These are phyloP conservation scores for Pegoplata infirma DNA, from an alignment of 2,888 invertebrate species.

Conservation along the genomic window DNA sequence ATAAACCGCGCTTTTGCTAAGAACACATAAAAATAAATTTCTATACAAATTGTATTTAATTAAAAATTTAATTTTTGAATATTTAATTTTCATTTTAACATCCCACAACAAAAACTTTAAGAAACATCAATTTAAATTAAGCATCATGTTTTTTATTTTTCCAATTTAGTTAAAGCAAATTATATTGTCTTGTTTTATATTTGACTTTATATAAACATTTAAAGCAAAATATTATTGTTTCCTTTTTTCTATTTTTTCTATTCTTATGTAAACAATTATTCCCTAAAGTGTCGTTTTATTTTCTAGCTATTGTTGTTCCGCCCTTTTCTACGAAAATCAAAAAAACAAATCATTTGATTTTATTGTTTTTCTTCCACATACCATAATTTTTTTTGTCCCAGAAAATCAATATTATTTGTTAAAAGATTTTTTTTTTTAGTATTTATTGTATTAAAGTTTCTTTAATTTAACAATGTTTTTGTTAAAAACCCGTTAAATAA, in stretches of 20 bases:
- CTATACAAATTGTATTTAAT: not conserved
- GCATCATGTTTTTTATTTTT: too few relatives aligned
- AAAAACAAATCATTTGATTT: slow-evolving; percentile 25
- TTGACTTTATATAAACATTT: too few relatives aligned
- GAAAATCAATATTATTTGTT: not conserved
- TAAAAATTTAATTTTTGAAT: not conserved
- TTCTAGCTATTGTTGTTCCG: not conserved
- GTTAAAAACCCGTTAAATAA: not conserved
- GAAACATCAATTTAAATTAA: too few relatives aligned
- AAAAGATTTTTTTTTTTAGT: not conserved
- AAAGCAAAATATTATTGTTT: too few relatives aligned
- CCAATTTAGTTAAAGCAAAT: too few relatives aligned
- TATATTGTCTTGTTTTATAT: too few relatives aligned
- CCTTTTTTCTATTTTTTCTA: not conserved
- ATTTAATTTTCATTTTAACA: too few relatives aligned
- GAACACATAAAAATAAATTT: not conserved
- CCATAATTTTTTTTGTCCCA: not conserved
- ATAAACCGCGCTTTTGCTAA: not conserved
- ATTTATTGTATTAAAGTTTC: not conserved
- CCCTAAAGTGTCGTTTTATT: slow-evolving; percentile 19
- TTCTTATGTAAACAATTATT: slow-evolving; percentile 27
- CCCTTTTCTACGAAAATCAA: not conserved
- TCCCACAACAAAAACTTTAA: too few relatives aligned
- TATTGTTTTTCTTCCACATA: not conserved
- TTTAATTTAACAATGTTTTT: not conserved